A percentile compares a stretch with the other conserved stretches of the same genome.
phyloP scores from a whole-genome alignment of 2,113 vertebrate species.

The Leiothrix lutea region DNA sequence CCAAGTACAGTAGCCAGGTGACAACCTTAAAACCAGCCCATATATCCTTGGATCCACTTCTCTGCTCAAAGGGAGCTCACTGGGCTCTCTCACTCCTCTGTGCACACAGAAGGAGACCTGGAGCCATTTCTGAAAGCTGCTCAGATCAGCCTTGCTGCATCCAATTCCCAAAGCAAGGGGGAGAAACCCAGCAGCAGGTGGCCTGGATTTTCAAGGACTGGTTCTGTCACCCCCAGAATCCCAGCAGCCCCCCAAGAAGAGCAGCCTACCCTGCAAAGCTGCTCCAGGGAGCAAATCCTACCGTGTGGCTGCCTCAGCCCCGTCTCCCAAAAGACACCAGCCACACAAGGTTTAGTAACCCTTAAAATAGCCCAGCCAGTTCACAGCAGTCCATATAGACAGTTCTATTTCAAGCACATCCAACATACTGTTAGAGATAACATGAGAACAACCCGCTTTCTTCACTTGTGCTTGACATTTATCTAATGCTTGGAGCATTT shows the following conservation, averaged over 20 bases:
- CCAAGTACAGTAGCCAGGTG: background rate
- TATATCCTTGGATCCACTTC: background rate
- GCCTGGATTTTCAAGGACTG: background rate
- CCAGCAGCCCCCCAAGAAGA: background rate
- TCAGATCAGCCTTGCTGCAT: background rate
- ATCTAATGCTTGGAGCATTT: conserved; percentile 27
- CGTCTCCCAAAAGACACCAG: conserved; percentile 1
- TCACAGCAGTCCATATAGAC: conserved; percentile 34
- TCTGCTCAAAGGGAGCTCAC: background rate
- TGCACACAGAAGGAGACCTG: background rate
- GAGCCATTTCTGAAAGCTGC: background rate
- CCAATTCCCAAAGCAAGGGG: background rate
- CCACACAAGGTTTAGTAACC: conserved; percentile 37
- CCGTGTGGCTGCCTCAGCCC: background rate
- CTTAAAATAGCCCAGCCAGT: conserved; percentile 62
- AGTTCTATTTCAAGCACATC: conserved; percentile 59
- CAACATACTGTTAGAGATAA: conserved; percentile 32
- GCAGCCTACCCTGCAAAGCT: background rate
- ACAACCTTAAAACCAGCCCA: background rate
- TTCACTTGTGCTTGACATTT: conserved; percentile 47
- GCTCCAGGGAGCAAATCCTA: background rate
- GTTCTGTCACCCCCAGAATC: background rate
- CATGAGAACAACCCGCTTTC: background rate
- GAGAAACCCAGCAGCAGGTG: background rate
- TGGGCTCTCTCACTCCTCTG: background rate